Evolutionary conservation across 1,140 invertebrate genomes (phyloP), one percentile per base, ranked within the genome.

Genomic region (Diorhabda elongata): DNA sequence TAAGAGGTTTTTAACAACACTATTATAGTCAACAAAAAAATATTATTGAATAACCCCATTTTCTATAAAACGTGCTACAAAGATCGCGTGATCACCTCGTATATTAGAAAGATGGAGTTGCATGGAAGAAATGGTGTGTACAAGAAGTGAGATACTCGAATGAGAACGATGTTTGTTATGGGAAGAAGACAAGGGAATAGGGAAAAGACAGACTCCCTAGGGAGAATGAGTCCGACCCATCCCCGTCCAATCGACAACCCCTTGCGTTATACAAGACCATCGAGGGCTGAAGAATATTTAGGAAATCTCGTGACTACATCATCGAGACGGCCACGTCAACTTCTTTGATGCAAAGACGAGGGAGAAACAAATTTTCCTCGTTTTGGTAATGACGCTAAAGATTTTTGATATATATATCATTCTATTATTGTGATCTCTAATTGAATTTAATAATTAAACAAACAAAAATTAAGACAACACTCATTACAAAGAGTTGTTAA

Each of bases 131-230:
- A 69, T 60, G 67, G 67, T 68, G 44, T 71, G 70, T 71, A 73
- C 71, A 52, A 52, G 47, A n/a, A 52, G 47, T 66, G 73, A 75
- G 73, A 75, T 77, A 73, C 73, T 73, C 74, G 76, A 77, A 73
- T 76, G 69, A 72, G 69, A 74, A 68, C 72, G 72, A 75, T 76
- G 71, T 74, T 75, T 73, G 71, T 75, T 76, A 75, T 73, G 70
- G 74, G 58, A 73, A 70, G 71, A 72, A 70, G 71, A 72, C 71
- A 68, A 76, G 73, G 71, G 76, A 72, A 73, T 68, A 73, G 70
- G 72, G 71, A 73, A 83, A 84, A 83, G 82, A 83, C 83, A 84
- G 83, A 84, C 83, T 84, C 84, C 84, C 84, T 74, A 69, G 84
- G 82, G 83, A 84, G 79, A 43, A 26, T 26, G 59, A 79, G 66